Conservation (phyloP, 2,113 vertebrate species). For the Clarias macrocephalus region DNA sequence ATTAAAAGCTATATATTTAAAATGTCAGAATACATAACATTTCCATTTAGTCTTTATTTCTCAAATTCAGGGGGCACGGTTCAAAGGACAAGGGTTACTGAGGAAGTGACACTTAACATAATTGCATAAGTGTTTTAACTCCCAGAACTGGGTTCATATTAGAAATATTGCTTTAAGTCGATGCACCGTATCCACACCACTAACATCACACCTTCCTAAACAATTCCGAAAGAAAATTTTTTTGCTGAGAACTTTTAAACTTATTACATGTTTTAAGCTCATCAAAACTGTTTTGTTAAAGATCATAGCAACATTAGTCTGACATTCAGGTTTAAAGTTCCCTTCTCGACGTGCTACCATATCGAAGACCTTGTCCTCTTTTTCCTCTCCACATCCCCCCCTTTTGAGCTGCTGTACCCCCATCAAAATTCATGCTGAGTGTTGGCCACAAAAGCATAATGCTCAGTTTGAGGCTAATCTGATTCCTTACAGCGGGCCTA, state of each 20-base stretch:
- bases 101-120: conserved; percentile 80
- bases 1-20: conserved; percentile 77
- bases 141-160: conserved; percentile 72
- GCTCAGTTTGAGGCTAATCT: conserved; percentile 76
- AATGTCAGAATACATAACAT: conserved; percentile 66
- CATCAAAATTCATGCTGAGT: conserved; percentile 78
- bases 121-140: conserved; percentile 79
- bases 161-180: conserved; percentile 57
- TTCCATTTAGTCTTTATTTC: conserved; percentile 79
- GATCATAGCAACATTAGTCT: not conserved
- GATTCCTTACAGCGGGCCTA: conserved; percentile 72
- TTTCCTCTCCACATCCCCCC: conserved; percentile 63
- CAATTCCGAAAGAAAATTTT: not conserved
- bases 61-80: conserved; percentile 73
- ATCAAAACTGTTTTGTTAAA: not conserved
- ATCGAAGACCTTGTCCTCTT: conserved; percentile 57
- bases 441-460: conserved; percentile 69
- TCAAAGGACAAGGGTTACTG: conserved; percentile 76
- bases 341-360: not conserved
- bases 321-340: not conserved
- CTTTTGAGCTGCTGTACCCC: conserved; percentile 71
- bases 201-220: not conserved
- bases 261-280: not conserved
- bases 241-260: not conserved
- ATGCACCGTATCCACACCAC: not conserved